Conservation (phyloP, 2,888 invertebrate species). For the Globia sparganii region DNA sequence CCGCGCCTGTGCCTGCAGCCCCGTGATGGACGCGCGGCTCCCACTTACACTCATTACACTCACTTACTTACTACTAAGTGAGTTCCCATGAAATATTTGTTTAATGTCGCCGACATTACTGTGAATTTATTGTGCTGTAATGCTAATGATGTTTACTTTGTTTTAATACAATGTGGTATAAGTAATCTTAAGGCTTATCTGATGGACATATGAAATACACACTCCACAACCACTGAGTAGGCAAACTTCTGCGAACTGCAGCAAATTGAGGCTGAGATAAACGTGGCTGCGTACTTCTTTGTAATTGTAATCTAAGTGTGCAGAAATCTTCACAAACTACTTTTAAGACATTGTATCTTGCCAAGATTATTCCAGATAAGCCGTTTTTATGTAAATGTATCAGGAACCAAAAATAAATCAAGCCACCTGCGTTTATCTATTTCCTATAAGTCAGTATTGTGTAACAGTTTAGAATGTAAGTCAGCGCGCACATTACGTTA, state of each 20-base stretch:
- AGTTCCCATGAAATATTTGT: conserved; percentile 46
- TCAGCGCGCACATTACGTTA: conserved; percentile 44
- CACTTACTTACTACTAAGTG: not conserved
- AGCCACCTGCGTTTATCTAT: conserved; percentile 12
- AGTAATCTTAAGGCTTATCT: conserved; percentile 10
- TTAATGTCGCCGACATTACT: conserved; percentile 47
- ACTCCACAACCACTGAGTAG: too few relatives aligned
- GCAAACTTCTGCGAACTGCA: not conserved
- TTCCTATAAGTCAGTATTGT: conserved; percentile 37
- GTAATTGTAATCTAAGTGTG: not conserved
- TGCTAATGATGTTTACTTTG: conserved; percentile 39
- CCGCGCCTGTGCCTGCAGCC: not conserved
- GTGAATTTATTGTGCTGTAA: conserved; percentile 17
- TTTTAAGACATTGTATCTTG: not conserved
- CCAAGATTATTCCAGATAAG: not conserved
- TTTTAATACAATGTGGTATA: conserved; percentile 5
- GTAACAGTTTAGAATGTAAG: conserved; percentile 45
- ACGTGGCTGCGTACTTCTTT: too few relatives aligned
- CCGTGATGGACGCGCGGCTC: not conserved
- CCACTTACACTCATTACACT: conserved; percentile 23
- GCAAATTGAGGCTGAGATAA: not conserved
- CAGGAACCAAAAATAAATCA: conserved; percentile 21
- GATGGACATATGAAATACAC: conserved; percentile 1
- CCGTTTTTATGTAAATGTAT: conserved; percentile 27
- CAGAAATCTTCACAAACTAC: not conserved